phyloP scores from a whole-genome alignment of 37 sponge, comb jelly and placozoan genomes.

The Spongia lamella region DNA sequence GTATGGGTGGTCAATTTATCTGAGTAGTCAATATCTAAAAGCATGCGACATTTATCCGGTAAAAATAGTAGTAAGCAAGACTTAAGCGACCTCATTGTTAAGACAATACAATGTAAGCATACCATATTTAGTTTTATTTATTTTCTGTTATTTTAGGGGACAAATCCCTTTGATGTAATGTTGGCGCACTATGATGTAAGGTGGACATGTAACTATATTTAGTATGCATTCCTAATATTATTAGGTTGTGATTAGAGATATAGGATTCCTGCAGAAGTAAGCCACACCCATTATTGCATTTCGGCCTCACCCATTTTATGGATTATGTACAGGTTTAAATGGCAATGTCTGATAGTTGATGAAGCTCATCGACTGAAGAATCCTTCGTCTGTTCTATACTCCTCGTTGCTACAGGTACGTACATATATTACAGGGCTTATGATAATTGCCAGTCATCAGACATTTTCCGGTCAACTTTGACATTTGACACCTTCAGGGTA shows the following conservation, averaged over 20 bases:
- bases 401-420: constrained; percentile 30
- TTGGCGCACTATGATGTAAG: constrained; percentile 64
- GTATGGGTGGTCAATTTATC: not conserved
- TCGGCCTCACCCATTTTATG: not conserved
- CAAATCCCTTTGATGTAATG: constrained; percentile 55
- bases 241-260: constrained; percentile 53
- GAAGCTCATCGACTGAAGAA: constrained; percentile 87
- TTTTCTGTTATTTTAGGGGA: too few species aligned
- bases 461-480: too few species aligned
- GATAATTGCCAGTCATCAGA: too few species aligned
- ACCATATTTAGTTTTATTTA: too few species aligned
- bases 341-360: constrained; percentile 74
- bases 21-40: not conserved
- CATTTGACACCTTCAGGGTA: too few species aligned
- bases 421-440: too few species aligned
- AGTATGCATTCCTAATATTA: not conserved
- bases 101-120: too few species aligned
- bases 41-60: not conserved
- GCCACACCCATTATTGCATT: not conserved
- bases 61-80: not conserved
- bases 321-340: constrained; percentile 35
- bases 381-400: constrained; percentile 55
- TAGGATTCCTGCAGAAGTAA: constrained; percentile 50
- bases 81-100: constrained; percentile 23
- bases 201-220: not conserved